Evolutionary conservation across 2,888 invertebrate genomes (phyloP).

Genomic region (Chrysolina oricalcia): DNA sequence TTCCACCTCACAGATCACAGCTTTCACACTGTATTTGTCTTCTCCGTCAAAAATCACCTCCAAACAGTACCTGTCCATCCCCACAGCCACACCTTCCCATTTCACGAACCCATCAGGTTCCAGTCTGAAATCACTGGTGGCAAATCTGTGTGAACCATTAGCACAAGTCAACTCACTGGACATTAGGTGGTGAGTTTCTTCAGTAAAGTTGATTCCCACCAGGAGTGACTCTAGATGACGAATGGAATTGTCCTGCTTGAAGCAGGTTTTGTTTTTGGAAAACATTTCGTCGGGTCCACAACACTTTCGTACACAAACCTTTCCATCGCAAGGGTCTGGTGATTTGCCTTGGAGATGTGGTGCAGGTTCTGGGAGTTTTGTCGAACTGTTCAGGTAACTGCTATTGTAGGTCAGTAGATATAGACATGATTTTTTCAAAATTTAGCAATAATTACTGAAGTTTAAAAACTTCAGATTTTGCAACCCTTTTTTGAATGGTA

Average conservation of each 20-base stretch:
- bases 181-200: conserved; percentile 22
- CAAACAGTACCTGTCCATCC: not conserved
- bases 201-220: conserved; percentile 9
- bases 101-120: not conserved
- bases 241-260: not conserved
- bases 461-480: no score
- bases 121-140: conserved; percentile 30
- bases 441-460: no score
- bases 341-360: not conserved
- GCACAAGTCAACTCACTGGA: conserved; percentile 27
- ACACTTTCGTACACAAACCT: conserved; percentile 47
- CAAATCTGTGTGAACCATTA: not conserved
- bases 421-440: no score
- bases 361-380: not conserved
- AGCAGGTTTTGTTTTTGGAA: not conserved
- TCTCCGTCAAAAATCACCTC: not conserved
- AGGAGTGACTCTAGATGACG: not conserved
- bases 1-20: conserved; percentile 1
- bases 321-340: not conserved
- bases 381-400: not conserved
- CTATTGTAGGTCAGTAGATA: no score
- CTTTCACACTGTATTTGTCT: not conserved
- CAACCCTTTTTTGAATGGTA: no score
- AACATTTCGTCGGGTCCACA: conserved; percentile 47
- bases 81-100: not conserved